Evolutionary conservation across 1,140 invertebrate species (phyloP), one percentile per base, ranked within the genome.

Genomic region (Microvelia longipes): DNA sequence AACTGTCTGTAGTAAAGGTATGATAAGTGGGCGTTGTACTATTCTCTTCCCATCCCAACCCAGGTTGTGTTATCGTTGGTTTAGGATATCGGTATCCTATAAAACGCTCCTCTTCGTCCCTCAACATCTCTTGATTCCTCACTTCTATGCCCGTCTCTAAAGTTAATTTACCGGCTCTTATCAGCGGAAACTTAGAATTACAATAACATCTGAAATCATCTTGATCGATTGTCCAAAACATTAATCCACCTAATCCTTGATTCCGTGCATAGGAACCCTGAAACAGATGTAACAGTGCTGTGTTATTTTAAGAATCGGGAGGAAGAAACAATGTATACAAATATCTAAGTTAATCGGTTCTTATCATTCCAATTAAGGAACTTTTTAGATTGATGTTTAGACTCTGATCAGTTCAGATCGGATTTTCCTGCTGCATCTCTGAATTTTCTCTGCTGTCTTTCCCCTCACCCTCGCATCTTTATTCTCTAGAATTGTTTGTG

Each of bases 141-240:
- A 50, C 35, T 11, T 11, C 35, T 11, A 50, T 50, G 5, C 35
- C 35, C 5, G 35, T 50, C 5, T 50, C 19, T 11, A 50, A 50
- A 19, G 35, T 50, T 5, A 50, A 50, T 19, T 50, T 50, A 24
- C 77, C 80, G 14, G 80, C 77, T 74, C 79, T 78, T 1, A 83
- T 80, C 25, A 84, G 74, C 0, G 83, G 83, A 74, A 79, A 84
- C 29, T 78, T 75, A 1, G 77, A 75, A 50, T 80, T 78, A 70
- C 82, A 82, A n/a, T 76, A 77, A 13, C 78, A 79, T 19, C 80
- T 72, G 75, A 83, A 83, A 73, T 85, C 84, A 70, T 85, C 84
- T 67, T 80, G 80, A 72, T 86, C 83, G 24, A 85, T 74, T 26
- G 82, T 80, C 84, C 84, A 85, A 70, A 84, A 82, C 84, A 85